Percentiles rank a stretch among this genome's conserved stretches.
Conservation (phyloP, 2,888 invertebrate species). For the Trachelus stipa region DNA sequence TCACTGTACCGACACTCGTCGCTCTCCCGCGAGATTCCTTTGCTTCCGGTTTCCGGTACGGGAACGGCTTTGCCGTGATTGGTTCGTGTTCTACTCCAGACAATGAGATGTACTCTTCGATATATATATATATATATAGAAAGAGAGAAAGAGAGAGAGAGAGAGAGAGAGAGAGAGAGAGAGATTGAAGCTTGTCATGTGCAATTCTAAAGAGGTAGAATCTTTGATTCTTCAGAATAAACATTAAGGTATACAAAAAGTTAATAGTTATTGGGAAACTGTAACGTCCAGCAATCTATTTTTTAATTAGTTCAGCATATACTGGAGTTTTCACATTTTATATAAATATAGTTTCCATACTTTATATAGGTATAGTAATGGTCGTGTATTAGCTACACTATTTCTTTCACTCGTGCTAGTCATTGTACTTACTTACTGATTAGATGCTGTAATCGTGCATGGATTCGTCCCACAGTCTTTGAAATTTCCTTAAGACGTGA, state of each 20-base stretch:
- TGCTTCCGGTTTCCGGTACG: constrained; percentile 61
- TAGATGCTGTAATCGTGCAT: background rate
- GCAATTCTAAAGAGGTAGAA: background rate
- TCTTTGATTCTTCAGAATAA: background rate
- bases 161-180: too few species aligned
- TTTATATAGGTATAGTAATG: background rate
- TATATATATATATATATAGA: background rate
- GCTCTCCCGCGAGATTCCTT: constrained; percentile 56
- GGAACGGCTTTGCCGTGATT: constrained; percentile 55
- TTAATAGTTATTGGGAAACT: background rate
- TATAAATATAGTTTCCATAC: background rate
- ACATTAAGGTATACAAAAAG: background rate
- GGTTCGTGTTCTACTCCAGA: constrained; percentile 34
- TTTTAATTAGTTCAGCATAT: background rate
- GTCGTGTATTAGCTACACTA: background rate
- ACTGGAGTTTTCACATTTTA: background rate
- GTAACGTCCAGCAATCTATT: background rate
- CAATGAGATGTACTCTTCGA: constrained; percentile 18
- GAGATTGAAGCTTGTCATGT: background rate
- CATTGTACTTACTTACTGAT: background rate
- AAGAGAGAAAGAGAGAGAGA: too few species aligned
- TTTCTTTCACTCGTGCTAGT: background rate
- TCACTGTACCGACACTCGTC: constrained; percentile 31
- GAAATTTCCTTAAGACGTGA: background rate
- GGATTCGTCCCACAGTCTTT: background rate